Percentiles rank a stretch among this genome's conserved stretches.
Conservation (phyloP, 2,113 vertebrate genomes). For the Mohoua ochrocephala region DNA sequence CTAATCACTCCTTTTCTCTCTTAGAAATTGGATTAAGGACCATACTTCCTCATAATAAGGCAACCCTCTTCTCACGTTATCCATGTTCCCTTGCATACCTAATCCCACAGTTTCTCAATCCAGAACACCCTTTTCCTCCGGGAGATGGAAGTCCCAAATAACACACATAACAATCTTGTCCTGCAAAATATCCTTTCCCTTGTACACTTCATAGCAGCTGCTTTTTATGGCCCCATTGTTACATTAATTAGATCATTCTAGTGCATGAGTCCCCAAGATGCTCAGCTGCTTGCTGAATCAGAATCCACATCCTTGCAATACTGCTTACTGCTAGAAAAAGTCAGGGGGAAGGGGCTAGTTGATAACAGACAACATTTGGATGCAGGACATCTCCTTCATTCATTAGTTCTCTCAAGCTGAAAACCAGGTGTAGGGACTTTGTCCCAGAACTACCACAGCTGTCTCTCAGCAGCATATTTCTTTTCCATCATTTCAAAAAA, state of each 20-base stretch:
- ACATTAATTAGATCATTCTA: neutral
- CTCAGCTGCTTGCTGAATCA: neutral
- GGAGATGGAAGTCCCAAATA: accelerated
- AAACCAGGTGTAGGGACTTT: neutral
- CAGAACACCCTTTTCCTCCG: neutral
- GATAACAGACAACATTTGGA: neutral
- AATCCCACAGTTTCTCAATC: neutral
- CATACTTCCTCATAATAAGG: neutral
- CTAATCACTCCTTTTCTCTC: neutral
- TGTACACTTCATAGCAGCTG: neutral
- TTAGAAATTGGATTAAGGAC: neutral
- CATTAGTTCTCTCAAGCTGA: neutral
- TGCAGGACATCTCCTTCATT: neutral
- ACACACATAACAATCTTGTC: neutral
- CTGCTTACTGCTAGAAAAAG: neutral
- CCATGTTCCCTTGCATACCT: accelerated
- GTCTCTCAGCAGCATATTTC: neutral
- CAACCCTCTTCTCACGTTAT: neutral
- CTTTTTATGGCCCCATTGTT: neutral
- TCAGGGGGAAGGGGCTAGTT: neutral
- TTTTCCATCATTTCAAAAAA: neutral
- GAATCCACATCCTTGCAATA: neutral
- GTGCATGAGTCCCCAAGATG: neutral
- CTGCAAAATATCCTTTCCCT: neutral
- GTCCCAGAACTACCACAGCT: neutral